Percentiles rank a stretch among this genome's conserved stretches.
phyloP scores from a whole-genome alignment of 2,888 invertebrate genomes.

The Tryphoninae sp. region DNA sequence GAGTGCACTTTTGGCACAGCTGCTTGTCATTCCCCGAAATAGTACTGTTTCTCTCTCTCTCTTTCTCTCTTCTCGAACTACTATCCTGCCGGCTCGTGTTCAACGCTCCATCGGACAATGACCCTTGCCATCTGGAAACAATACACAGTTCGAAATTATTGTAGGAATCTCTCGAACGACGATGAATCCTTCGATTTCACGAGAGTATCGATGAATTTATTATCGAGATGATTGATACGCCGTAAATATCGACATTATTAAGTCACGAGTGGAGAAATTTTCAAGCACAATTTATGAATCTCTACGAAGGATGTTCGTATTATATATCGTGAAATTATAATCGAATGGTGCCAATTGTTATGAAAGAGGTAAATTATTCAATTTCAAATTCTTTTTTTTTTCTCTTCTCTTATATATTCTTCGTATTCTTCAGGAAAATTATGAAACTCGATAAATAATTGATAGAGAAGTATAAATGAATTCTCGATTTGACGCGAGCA shows the following conservation, averaged over 20 bases:
- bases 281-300: not conserved
- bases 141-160: not conserved
- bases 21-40: slow-evolving; percentile 64
- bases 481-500: slow-evolving; percentile 41
- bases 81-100: not conserved
- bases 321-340: slow-evolving; percentile 4
- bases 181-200: not conserved
- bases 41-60: slow-evolving; percentile 46
- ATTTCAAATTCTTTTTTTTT: not conserved
- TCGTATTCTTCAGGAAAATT: not conserved
- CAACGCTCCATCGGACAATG: slow-evolving; percentile 49
- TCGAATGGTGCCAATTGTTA: not conserved
- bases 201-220: not conserved
- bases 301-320: not conserved
- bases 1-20: slow-evolving; percentile 58
- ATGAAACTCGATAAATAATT: slow-evolving; percentile 36
- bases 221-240: not conserved
- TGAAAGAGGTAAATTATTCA: not conserved
- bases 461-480: slow-evolving; percentile 42
- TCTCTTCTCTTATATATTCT: not conserved
- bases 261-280: not conserved
- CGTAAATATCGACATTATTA: not conserved
- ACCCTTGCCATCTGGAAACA: slow-evolving; percentile 36
- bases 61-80: slow-evolving; percentile 21
- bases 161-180: not conserved